Base-by-base conservation (phyloP, 1,140 invertebrate species). In the Lordiphosa stackelbergi region DNA sequence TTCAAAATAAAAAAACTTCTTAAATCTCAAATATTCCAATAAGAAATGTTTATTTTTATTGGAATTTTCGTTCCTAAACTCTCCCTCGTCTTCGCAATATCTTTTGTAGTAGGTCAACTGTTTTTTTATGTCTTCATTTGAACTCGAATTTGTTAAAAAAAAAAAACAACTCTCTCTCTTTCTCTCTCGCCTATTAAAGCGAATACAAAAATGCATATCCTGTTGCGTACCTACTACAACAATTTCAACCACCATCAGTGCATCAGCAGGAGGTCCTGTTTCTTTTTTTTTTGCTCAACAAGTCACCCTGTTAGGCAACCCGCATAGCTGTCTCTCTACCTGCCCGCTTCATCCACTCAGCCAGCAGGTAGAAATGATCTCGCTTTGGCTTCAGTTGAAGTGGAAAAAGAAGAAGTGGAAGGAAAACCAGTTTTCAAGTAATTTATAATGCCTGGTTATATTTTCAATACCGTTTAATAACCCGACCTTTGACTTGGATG, bases 391-490 rank as follows among this genome's bases (percentile, higher is more conserved):
- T 78, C 53, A 41, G 48, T 52, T 48, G 11, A 24, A 7, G 12
- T 24, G 11, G 45, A 19, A 19, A 9, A n/a, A 12, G 4, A 22
- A 45, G 16, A 45, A 11, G 28, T 24, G 36, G 28, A 28, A 48
- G 41, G 56, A 51, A 81, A 79, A 79, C 75, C 66, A 79, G 74
- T 78, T 79, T 52, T 24, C 36, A 45, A 11, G 63, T 79, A 72
- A 81, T 81, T 81, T 71, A 72, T 81, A 75, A 72, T 83, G 71
- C 75, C 75, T 83, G 66, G 72, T 81, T 81, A 75, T 46, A 46
- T 36, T 35, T 64, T 53, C 31, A 58, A 53, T 53, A 64, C 24
- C 54, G 53, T 62, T 79, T 79, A 73, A 73, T 78, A 69, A 60
- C 37, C 24, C 57, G 52, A 61, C 59, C 64, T 52, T 42, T 41